Conservation (phyloP, 2,113 vertebrate species). For the Dicentrarchus labrax region DNA sequence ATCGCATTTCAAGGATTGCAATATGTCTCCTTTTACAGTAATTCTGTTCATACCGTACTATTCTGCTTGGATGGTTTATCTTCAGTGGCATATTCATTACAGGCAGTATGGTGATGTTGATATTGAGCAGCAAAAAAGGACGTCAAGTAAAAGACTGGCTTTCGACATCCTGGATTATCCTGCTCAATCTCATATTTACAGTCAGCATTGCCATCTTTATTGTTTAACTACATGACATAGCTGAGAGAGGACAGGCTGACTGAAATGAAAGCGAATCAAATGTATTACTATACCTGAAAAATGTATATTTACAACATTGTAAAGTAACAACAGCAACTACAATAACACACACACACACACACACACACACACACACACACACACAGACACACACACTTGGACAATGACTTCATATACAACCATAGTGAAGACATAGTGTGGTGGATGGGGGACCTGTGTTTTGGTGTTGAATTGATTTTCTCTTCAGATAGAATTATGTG, state of each 20-base stretch:
- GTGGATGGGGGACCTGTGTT: slow-evolving; percentile 51
- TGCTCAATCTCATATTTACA: not conserved
- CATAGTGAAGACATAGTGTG: slow-evolving; percentile 18
- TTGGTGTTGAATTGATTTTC: slow-evolving; percentile 74
- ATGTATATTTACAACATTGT: not conserved
- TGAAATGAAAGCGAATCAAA: too few species aligned
- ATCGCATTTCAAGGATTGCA: not conserved
- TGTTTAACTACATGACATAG: not conserved
- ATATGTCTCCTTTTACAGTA: too few species aligned
- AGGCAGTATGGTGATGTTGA: not conserved
- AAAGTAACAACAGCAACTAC: slow-evolving; percentile 12
- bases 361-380: slow-evolving; percentile 21
- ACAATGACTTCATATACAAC: slow-evolving; percentile 45
- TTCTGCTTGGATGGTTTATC: not conserved
- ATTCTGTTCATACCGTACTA: not conserved
- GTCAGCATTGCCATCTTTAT: not conserved
- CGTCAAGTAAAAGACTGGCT: not conserved
- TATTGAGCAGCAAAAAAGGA: not conserved
- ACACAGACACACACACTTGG: slow-evolving; percentile 16
- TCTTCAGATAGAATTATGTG: slow-evolving; percentile 69
- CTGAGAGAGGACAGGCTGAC: not conserved
- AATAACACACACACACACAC: not conserved
- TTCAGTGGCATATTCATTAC: not conserved
- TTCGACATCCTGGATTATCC: not conserved
- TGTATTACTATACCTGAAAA: not conserved